Percentiles rank a stretch among this genome's conserved stretches.
Conservation (phyloP, 2,113 vertebrate species). For the Oryzias javanicus region DNA sequence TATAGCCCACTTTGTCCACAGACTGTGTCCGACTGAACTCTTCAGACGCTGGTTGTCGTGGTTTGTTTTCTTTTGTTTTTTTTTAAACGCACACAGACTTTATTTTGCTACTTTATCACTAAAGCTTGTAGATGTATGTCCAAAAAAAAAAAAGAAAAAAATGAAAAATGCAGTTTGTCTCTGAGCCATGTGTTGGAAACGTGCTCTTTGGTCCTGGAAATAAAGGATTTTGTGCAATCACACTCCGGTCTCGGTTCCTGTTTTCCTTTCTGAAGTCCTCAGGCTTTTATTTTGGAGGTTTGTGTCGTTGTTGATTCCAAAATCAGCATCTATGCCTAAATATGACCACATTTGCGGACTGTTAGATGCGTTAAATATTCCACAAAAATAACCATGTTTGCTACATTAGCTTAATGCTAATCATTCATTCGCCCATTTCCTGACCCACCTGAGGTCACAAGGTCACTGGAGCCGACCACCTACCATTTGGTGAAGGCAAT, state of each 20-base stretch:
- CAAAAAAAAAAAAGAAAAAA: slow-evolving; percentile 11
- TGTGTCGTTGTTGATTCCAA: too few relatives aligned
- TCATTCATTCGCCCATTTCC: too few relatives aligned
- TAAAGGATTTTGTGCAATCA: slow-evolving; percentile 73
- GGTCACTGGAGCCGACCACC: too few relatives aligned
- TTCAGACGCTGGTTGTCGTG: slow-evolving; percentile 1
- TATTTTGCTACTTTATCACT: slow-evolving; percentile 57
- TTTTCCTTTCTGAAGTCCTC: not conserved
- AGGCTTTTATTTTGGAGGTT: slow-evolving; percentile 4
- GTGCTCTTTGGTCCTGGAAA: slow-evolving; percentile 65
- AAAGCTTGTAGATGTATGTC: slow-evolving; percentile 48
- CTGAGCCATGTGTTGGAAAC: slow-evolving; percentile 54
- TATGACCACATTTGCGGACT: too few relatives aligned
- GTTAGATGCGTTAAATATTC: too few relatives aligned
- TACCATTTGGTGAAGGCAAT: too few relatives aligned
- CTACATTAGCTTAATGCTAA: too few relatives aligned
- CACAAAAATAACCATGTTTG: too few relatives aligned
- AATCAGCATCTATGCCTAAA: too few relatives aligned
- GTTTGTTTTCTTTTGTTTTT: slow-evolving; percentile 9
- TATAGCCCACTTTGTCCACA: slow-evolving; percentile 21
- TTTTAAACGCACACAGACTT: slow-evolving; percentile 47
- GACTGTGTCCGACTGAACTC: slow-evolving; percentile 29
- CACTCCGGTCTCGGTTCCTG: slow-evolving; percentile 10
- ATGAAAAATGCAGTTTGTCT: slow-evolving; percentile 52
- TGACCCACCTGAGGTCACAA: too few relatives aligned